phyloP scores from a whole-genome alignment of 2,797 vertebrate species.

The Urocyon cinereoargenteus region DNA sequence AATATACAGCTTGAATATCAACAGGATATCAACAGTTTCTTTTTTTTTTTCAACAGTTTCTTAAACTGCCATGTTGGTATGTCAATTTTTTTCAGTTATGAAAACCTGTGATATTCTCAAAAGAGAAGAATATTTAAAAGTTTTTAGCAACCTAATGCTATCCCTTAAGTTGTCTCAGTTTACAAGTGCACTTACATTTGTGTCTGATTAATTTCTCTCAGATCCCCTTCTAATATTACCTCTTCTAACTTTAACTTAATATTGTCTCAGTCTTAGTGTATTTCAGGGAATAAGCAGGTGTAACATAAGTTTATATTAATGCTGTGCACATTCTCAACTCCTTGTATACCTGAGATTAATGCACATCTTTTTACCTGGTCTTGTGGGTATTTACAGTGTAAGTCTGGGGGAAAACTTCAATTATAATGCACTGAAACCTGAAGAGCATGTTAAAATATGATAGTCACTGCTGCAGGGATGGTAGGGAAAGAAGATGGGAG shows the following conservation, averaged over 20 bases:
- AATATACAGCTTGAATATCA: neutral
- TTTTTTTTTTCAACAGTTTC: neutral
- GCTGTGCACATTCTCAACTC: neutral
- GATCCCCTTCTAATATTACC: neutral
- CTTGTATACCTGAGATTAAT: neutral
- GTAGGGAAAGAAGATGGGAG: neutral
- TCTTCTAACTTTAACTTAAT: neutral
- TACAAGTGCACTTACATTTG: neutral
- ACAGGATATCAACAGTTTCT: neutral
- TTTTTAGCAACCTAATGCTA: neutral
- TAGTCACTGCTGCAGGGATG: neutral
- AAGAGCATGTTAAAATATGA: neutral
- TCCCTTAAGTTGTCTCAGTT: neutral
- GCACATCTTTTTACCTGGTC: neutral
- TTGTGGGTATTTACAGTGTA: neutral
- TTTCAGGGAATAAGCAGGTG: neutral
- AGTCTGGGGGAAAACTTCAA: neutral
- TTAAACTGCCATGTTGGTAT: neutral
- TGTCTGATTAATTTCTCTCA: neutral
- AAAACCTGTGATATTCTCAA: neutral
- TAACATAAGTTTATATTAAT: neutral
- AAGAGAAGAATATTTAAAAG: conserved; percentile 1
- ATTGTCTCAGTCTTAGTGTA: neutral
- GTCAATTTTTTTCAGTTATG: neutral
- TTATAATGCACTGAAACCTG: neutral